A percentile compares a stretch with the other conserved stretches of the same genome.
These are phyloP conservation scores for Gymnoscopelus microlampas DNA, from an alignment of 2,797 vertebrate genomes.

Conservation along the genomic window DNA sequence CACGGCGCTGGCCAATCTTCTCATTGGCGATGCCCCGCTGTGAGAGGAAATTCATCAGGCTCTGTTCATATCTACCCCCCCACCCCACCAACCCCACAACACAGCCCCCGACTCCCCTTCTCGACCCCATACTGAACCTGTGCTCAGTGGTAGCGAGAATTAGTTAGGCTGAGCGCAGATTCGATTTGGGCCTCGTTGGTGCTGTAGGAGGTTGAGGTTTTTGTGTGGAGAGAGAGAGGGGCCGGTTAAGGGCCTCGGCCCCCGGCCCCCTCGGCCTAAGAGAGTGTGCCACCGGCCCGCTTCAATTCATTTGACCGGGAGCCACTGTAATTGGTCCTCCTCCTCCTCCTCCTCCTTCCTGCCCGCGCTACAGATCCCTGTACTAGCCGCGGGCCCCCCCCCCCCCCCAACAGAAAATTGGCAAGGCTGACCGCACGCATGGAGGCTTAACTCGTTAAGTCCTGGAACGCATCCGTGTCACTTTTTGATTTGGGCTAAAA, in stretches of 20 bases:
- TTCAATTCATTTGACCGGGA: constrained; percentile 89
- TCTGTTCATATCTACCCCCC: constrained; percentile 63
- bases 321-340: constrained; percentile 90
- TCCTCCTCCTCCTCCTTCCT: constrained; percentile 76
- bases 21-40: constrained; percentile 83
- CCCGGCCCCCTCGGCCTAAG: constrained; percentile 62
- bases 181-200: constrained; percentile 83
- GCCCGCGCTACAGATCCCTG: constrained; percentile 84
- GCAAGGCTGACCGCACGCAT: constrained; percentile 59
- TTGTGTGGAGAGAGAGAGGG: constrained; percentile 75
- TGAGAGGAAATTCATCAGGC: constrained; percentile 89
- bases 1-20: constrained; percentile 87
- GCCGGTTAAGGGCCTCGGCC: constrained; percentile 85
- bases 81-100: constrained; percentile 31
- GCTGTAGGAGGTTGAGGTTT: too few species aligned
- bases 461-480: too few species aligned
- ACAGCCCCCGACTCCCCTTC: constrained; percentile 41
- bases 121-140: constrained; percentile 85
- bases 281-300: constrained; percentile 88
- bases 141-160: constrained; percentile 84
- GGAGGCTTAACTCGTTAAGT: constrained; percentile 70
- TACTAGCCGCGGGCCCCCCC: constrained; percentile 35
- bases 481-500: too few species aligned
- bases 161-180: constrained; percentile 84
- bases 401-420: constrained; percentile 52